These are phyloP conservation scores for Volucella bombylans DNA, from an alignment of 2,888 invertebrate species.

Conservation along the genomic window DNA sequence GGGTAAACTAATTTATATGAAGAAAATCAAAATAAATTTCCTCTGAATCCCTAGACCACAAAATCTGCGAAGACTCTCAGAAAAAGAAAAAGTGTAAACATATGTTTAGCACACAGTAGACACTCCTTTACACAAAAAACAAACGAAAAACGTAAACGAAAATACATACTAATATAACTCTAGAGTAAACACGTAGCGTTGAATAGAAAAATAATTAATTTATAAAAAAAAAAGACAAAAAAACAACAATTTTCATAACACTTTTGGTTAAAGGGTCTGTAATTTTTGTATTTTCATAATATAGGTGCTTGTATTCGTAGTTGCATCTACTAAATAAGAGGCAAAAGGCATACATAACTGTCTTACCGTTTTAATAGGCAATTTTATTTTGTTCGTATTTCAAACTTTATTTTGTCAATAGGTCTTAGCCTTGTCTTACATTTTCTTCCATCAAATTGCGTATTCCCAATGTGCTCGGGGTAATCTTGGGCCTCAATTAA, in stretches of 20 bases:
- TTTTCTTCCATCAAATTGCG: no score
- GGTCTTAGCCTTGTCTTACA: no score
- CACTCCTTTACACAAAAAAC: neutral
- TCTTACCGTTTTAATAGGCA: no score
- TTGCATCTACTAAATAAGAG: no score
- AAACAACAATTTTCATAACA: slow-evolving; percentile 32
- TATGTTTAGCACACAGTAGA: slow-evolving; percentile 35
- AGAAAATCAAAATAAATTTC: slow-evolving; percentile 10
- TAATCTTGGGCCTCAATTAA: no score
- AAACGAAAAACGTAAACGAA: neutral
- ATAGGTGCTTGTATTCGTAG: neutral
- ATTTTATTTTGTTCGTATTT: no score
- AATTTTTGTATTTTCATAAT: slow-evolving; percentile 60
- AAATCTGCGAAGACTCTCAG: slow-evolving; percentile 73
- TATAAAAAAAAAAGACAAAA: slow-evolving; percentile 12
- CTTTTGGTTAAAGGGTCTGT: slow-evolving; percentile 56
- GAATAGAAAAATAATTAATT: slow-evolving; percentile 21
- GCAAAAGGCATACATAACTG: neutral
- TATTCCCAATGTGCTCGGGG: no score
- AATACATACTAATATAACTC: neutral
- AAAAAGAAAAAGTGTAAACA: slow-evolving; percentile 14
- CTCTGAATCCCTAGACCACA: slow-evolving; percentile 68
- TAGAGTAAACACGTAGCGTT: slow-evolving; percentile 28
- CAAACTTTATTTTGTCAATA: no score
- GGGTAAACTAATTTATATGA: slow-evolving; percentile 22